Evolutionary conservation across 2,888 invertebrate genomes (phyloP).

Genomic region (Brenthis daphne): DNA sequence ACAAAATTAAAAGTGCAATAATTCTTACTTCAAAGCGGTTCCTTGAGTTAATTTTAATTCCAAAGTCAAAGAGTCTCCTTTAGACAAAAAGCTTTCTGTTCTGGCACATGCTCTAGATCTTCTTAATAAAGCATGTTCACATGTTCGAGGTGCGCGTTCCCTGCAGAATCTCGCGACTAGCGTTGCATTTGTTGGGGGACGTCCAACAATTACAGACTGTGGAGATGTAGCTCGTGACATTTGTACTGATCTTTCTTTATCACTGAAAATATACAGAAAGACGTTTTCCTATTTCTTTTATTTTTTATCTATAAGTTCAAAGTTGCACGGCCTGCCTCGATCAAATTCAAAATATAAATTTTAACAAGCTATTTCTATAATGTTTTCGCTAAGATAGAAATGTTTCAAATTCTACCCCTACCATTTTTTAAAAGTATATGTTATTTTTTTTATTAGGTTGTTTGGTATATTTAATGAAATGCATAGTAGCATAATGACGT

Average conservation of each 20-base stretch:
- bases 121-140: constrained; percentile 89
- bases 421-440: too few species aligned
- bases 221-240: constrained; percentile 77
- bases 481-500: too few species aligned
- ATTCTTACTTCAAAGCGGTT: constrained; percentile 89
- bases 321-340: neutral
- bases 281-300: neutral
- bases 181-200: constrained; percentile 87
- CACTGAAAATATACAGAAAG: constrained; percentile 53
- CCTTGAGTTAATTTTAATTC: constrained; percentile 91
- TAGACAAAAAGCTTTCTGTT: constrained; percentile 91
- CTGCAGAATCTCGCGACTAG: constrained; percentile 91
- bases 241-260: constrained; percentile 74
- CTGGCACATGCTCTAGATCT: constrained; percentile 88
- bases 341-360: neutral
- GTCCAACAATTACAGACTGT: constrained; percentile 76
- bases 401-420: too few species aligned
- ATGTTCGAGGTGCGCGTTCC: constrained; percentile 90
- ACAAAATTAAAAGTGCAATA: neutral
- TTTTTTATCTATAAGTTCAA: neutral
- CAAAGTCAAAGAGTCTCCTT: constrained; percentile 90
- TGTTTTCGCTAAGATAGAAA: too few species aligned
- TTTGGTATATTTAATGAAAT: too few species aligned
- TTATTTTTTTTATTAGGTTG: too few species aligned
- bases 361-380: too few species aligned